Conservation (phyloP, 30 jellyfish, hydroid and myxozoan species). For the Euphysa ruthae region DNA sequence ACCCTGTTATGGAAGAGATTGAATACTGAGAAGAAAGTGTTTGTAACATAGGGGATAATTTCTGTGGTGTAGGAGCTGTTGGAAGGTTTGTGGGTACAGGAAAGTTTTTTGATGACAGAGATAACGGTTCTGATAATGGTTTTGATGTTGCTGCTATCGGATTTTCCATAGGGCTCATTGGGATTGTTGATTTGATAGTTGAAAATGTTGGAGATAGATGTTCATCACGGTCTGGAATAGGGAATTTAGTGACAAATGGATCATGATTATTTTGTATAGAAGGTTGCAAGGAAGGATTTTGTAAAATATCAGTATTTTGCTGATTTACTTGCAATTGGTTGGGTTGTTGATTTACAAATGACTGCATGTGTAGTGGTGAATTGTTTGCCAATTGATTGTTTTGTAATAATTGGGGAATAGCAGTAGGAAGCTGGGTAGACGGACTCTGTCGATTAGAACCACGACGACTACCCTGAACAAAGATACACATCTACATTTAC, state of each 20-base stretch:
- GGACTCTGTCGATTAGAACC: background rate
- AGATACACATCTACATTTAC: no score
- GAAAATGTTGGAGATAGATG: background rate
- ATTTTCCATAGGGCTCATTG: background rate
- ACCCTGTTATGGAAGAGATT: slow-evolving; percentile 31
- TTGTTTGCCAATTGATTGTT: background rate
- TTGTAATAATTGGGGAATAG: background rate
- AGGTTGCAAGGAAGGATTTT: background rate
- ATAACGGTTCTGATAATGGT: slow-evolving; percentile 14
- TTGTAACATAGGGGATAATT: slow-evolving; percentile 28
- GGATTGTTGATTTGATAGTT: background rate
- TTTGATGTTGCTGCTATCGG: background rate
- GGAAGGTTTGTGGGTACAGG: slow-evolving; percentile 13
- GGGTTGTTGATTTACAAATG: no score
- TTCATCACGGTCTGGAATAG: no score
- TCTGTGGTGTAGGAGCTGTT: slow-evolving; percentile 32
- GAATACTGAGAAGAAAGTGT: slow-evolving; percentile 8
- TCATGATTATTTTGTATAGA: background rate
- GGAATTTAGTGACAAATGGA: no score
- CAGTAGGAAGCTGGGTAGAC: background rate
- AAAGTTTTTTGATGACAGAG: slow-evolving; percentile 15
- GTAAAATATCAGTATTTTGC: background rate
- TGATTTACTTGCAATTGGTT: background rate
- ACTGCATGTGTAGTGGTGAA: background rate
- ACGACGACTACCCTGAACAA: slow-evolving; percentile 9